Evolutionary conservation across 1,140 invertebrate genomes (phyloP), one percentile per base, ranked within the genome.

Genomic region (Bathynomus jamesi): DNA sequence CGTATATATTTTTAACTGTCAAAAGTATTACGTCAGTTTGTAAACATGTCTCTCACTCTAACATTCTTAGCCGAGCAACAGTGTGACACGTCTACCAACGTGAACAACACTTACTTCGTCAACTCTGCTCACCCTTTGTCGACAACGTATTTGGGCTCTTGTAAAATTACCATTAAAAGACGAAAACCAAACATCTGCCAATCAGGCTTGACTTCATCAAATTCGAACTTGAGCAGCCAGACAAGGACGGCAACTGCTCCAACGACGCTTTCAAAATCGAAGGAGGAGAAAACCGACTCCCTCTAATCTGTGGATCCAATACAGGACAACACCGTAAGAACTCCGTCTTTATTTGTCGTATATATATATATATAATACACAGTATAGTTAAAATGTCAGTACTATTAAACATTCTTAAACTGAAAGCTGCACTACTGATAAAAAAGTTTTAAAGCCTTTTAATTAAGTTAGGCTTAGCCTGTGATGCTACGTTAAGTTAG

Each of bases 311-410:
- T 68, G 67, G 67, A 4, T 17, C 13, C 21, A 68, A 68, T 53
- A 53, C 29, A 17, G 67, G 67, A 4, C 4, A 68, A 53, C 67
- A 68, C 67, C 40, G 67, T 68, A 24, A 68, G 67, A n/a, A n/a
- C n/a, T n/a, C n/a, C n/a, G n/a, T n/a, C n/a, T n/a, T n/a, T n/a
- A n/a, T n/a, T n/a, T n/a, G n/a, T n/a, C n/a, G n/a, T n/a, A n/a
- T n/a, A n/a, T n/a, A n/a, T n/a, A n/a, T n/a, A n/a, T n/a, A n/a
- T n/a, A n/a, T n/a, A n/a, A n/a, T n/a, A n/a, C n/a, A n/a, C n/a
- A n/a, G n/a, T n/a, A n/a, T n/a, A n/a, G n/a, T n/a, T n/a, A n/a
- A n/a, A n/a, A n/a, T n/a, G n/a, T n/a, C n/a, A n/a, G n/a, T n/a
- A n/a, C n/a, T n/a, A n/a, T n/a, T n/a, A n/a, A n/a, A n/a, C n/a